Evolutionary conservation across 2,797 vertebrate species (phyloP), one percentile per base, ranked within the genome.

Genomic region (Scomberomorus guttatus): DNA sequence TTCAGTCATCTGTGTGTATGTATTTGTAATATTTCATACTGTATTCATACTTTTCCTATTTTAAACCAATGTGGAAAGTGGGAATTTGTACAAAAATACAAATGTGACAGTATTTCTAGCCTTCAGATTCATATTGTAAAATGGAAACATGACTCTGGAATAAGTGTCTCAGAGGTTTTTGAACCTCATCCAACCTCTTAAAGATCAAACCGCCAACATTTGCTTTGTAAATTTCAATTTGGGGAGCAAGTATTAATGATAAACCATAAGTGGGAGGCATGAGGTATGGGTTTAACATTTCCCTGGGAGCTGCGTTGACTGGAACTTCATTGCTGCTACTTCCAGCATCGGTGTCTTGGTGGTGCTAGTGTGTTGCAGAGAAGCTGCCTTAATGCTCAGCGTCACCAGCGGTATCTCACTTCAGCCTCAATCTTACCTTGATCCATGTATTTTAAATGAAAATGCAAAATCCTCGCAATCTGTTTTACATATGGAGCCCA

Each of bases 281-380:
- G 94, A 93, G 91, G 93, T 91, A 93, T 93, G 86, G 82, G 77
- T 91, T 94, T 94, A 94, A 90, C 88, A 90, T 93, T 93, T 93
- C 89, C 86, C 87, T 78, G 59, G 77, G 79, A 92, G 91, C 85
- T 7, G 46, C 8, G 50, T 83, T 61, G 67, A 75, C 42, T 78
- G 42, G 24, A 29, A 82, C 74, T 78, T 54, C 68, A 67, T 17
- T 17, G 56, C 65, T 82, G 86, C 51, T 81, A 39, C 62, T 90
- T 75, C 75, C 55, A 1, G 14, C 10, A 10, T 58, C 12, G 55
- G 71, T 79, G 64, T 90, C 90, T 90, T 90, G 94, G 94, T 91
- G 95, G 94, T 75, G 91, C 93, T 95, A 60, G 87, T 78, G 94
- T 32, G 87, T 82, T 42, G 46, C 70, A 5, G 58, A 77, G 75